Evolutionary conservation across 2,113 vertebrate species (phyloP).

Genomic region (Micronycteris hirsuta): DNA sequence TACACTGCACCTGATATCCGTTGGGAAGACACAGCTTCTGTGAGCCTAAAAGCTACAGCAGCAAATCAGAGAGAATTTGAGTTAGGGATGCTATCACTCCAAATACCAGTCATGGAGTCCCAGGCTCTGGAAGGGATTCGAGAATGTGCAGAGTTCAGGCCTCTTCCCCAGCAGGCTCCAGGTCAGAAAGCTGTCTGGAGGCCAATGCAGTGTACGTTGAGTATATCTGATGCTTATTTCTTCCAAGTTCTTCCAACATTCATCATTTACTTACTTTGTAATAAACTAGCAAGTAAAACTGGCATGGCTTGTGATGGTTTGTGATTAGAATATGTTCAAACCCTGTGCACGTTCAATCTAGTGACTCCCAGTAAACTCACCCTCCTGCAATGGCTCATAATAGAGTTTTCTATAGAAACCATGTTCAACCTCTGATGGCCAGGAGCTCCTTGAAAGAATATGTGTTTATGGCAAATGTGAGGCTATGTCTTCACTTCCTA

Average conservation of each 20-base stretch:
- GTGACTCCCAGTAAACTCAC: background rate
- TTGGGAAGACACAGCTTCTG: constrained; percentile 20
- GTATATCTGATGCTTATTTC: background rate
- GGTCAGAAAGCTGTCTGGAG: background rate
- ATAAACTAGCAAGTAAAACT: background rate
- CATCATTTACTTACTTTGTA: background rate
- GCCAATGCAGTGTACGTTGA: background rate
- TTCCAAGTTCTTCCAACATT: background rate
- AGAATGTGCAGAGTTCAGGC: background rate
- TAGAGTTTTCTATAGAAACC: background rate
- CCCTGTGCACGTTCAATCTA: background rate
- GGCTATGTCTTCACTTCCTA: background rate
- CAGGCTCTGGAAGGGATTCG: constrained; percentile 54
- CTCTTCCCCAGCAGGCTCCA: background rate
- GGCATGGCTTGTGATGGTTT: background rate
- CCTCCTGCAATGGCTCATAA: background rate
- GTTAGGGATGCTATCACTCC: constrained; percentile 48
- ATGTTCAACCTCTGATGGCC: background rate
- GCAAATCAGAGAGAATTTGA: constrained; percentile 63
- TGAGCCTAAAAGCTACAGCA: constrained; percentile 36
- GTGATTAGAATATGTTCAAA: background rate
- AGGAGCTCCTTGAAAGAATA: background rate
- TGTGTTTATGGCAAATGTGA: background rate
- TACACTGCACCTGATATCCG: background rate
- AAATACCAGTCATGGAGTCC: constrained; percentile 70